A percentile compares a stretch with the other conserved stretches of the same genome.
phyloP scores from a whole-genome alignment of 2,888 invertebrate species.

The Xestia sexstrigata region DNA sequence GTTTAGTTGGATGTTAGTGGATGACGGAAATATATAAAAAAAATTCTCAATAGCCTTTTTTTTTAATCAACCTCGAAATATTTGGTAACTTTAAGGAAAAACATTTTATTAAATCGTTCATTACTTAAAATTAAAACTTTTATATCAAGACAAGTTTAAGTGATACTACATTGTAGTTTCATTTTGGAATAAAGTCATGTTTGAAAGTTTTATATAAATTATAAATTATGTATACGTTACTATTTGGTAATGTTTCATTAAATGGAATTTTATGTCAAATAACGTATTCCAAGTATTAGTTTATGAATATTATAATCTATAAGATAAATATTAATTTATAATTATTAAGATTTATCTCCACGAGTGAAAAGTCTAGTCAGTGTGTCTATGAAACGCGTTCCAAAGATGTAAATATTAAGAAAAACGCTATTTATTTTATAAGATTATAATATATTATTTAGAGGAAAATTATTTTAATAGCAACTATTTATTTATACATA shows the following conservation, averaged over 20 bases:
- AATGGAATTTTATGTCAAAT: conserved; percentile 59
- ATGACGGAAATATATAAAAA: conserved; percentile 2
- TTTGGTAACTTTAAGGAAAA: not conserved
- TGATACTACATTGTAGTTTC: not conserved
- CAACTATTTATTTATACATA: not conserved
- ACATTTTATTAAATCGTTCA: not conserved
- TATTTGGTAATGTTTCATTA: conserved; percentile 53
- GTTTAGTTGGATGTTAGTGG: not conserved
- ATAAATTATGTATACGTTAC: conserved; percentile 22
- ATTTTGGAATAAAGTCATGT: not conserved
- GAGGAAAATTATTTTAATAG: conserved; percentile 16
- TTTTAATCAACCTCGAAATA: not conserved
- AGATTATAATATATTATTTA: conserved; percentile 43
- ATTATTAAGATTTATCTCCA: conserved; percentile 55
- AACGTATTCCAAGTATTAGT: conserved; percentile 34
- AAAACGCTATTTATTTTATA: conserved; percentile 81
- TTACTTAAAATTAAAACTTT: not conserved
- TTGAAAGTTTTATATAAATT: conserved; percentile 20
- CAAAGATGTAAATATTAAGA: conserved; percentile 87
- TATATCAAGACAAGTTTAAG: not conserved
- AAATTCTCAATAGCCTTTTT: not conserved
- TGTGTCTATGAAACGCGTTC: conserved; percentile 89
- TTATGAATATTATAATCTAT: conserved; percentile 21
- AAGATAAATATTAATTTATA: conserved; percentile 59
- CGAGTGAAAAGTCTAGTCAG: conserved; percentile 89